A percentile compares a stretch with the other conserved stretches of the same genome.
These are phyloP conservation scores for Aphrocallistes beatrix DNA, from an alignment of 37 sponge, comb jelly and placozoan genomes.

Conservation along the genomic window DNA sequence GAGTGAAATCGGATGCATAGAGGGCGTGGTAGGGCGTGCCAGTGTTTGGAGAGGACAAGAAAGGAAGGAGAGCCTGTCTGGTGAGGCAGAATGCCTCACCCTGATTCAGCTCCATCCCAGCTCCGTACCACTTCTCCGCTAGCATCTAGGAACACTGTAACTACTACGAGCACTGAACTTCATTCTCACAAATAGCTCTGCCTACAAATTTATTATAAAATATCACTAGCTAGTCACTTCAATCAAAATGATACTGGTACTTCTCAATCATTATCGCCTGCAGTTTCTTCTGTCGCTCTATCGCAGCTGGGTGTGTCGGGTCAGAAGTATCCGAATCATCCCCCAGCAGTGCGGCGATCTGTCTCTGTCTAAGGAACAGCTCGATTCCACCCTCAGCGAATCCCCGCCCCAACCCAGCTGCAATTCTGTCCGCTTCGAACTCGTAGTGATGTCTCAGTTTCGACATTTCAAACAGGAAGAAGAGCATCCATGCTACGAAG, in stretches of 20 bases:
- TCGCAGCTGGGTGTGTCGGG: not conserved
- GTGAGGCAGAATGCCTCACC: not conserved
- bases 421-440: not conserved
- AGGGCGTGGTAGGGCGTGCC: no score
- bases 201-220: no score
- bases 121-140: not conserved
- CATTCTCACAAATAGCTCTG: no score
- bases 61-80: not conserved
- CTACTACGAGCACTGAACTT: no score
- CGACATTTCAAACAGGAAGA: not conserved
- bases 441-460: not conserved
- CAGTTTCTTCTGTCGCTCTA: not conserved
- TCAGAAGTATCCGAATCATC: not conserved
- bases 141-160: not conserved
- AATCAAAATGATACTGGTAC: not conserved
- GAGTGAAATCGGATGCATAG: not conserved
- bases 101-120: not conserved
- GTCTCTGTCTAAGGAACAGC: constrained; percentile 8
- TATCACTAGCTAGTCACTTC: no score
- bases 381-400: not conserved
- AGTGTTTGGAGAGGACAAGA: no score
- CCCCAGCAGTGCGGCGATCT: not conserved
- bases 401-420: not conserved
- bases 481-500: not conserved
- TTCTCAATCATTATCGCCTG: not conserved